Evolutionary conservation across 2,888 invertebrate species (phyloP).

Genomic region (Andrena bucephala): DNA sequence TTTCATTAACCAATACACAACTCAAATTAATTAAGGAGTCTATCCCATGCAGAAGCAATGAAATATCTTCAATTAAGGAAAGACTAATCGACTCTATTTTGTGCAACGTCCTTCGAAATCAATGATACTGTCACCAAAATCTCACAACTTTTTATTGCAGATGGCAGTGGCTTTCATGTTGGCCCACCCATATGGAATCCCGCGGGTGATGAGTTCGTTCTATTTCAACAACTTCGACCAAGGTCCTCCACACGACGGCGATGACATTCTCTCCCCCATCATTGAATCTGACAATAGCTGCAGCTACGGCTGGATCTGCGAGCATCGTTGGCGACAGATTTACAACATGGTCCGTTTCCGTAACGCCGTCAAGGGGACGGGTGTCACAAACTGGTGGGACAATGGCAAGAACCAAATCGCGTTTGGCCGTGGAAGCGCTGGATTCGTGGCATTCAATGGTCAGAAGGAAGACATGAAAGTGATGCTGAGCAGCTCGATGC

Average conservation of each 20-base stretch:
- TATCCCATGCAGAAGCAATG: no score
- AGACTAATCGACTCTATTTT: no score
- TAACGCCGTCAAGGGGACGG: conserved; percentile 88
- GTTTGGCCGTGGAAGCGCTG: conserved; percentile 91
- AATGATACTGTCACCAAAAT: no score
- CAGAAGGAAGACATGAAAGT: conserved; percentile 88
- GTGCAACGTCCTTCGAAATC: no score
- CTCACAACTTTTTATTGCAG: conserved; percentile 71
- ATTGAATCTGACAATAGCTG: conserved; percentile 89
- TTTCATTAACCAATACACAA: no score
- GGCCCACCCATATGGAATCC: conserved; percentile 92
- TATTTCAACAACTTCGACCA: conserved; percentile 86
- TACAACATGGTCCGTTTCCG: conserved; percentile 92
- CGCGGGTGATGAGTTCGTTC: conserved; percentile 95
- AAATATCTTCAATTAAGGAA: no score
- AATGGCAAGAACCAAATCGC: conserved; percentile 93
- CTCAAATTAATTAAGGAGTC: no score
- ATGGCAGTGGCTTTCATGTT: conserved; percentile 94
- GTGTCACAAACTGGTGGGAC: conserved; percentile 91
- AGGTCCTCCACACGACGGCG: conserved; percentile 89
- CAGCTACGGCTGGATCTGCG: conserved; percentile 92
- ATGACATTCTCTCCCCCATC: conserved; percentile 88
- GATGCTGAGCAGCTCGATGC: conserved; percentile 89
- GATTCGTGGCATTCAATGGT: conserved; percentile 92
- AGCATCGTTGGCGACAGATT: conserved; percentile 94